Percentiles rank a stretch among this genome's conserved stretches.
These are phyloP conservation scores for Platanista minor DNA, from an alignment of 2,113 vertebrate species.

Conservation along the genomic window DNA sequence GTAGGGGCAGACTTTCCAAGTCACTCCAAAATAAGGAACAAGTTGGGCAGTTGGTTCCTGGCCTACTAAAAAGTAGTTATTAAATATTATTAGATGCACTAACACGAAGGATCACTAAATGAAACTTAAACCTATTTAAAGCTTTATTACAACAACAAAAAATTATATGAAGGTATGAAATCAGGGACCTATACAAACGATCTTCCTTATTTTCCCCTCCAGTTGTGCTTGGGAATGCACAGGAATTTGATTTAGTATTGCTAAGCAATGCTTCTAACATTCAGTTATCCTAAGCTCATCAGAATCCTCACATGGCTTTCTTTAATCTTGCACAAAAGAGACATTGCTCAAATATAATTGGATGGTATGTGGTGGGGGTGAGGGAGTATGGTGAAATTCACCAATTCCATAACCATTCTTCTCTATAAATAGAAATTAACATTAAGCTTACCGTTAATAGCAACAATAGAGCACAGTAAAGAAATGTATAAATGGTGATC, in stretches of 20 bases:
- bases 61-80: background rate
- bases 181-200: background rate
- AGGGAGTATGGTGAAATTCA: background rate
- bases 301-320: background rate
- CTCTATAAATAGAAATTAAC: background rate
- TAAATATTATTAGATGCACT: background rate
- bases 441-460: background rate
- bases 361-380: background rate
- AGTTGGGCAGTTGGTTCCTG: background rate
- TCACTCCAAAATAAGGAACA: background rate
- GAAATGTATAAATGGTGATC: background rate
- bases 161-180: background rate
- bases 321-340: background rate
- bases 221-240: background rate
- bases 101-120: background rate
- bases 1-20: background rate
- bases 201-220: background rate
- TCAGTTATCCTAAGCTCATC: background rate
- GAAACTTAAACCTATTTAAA: background rate
- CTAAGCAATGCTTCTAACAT: background rate
- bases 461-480: background rate
- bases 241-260: background rate
- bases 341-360: background rate
- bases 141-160: background rate
- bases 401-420: background rate